phyloP scores from a whole-genome alignment of 64 coral and sea anemone genomes.

The Acropora tenuis region DNA sequence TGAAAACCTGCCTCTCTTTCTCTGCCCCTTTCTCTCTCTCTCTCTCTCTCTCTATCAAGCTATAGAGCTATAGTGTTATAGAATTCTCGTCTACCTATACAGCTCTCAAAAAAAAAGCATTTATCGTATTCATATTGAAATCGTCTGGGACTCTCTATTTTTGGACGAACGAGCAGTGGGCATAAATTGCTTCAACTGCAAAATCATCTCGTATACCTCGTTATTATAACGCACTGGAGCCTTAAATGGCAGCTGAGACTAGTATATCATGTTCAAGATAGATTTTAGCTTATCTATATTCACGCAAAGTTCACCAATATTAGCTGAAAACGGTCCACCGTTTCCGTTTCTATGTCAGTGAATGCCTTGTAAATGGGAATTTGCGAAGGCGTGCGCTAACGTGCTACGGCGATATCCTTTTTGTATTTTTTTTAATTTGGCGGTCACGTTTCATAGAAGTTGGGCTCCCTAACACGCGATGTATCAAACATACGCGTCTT shows the following conservation, averaged over 20 bases:
- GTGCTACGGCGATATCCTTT: background rate
- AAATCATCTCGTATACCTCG: too few relatives aligned
- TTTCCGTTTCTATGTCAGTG: background rate
- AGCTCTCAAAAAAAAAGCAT: background rate
- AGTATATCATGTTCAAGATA: slow-evolving; percentile 7
- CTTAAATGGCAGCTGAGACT: background rate
- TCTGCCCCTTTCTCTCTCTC: background rate
- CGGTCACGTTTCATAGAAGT: slow-evolving; percentile 34
- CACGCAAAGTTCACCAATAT: background rate
- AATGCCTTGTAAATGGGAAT: background rate
- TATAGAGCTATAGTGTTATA: background rate
- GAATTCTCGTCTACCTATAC: slow-evolving; percentile 12
- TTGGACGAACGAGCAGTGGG: background rate
- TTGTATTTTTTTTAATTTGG: background rate
- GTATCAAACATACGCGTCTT: background rate
- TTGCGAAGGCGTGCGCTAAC: slow-evolving; percentile 6
- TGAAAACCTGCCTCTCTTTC: background rate
- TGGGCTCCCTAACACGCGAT: background rate
- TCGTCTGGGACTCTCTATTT: background rate
- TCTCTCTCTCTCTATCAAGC: background rate
- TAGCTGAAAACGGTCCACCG: background rate
- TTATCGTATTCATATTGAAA: background rate
- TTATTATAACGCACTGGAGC: background rate
- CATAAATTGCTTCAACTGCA: slow-evolving; percentile 10
- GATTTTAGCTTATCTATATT: background rate